These are phyloP conservation scores for Denticeps clupeoides DNA, from an alignment of 2,797 vertebrate species.

Conservation along the genomic window DNA sequence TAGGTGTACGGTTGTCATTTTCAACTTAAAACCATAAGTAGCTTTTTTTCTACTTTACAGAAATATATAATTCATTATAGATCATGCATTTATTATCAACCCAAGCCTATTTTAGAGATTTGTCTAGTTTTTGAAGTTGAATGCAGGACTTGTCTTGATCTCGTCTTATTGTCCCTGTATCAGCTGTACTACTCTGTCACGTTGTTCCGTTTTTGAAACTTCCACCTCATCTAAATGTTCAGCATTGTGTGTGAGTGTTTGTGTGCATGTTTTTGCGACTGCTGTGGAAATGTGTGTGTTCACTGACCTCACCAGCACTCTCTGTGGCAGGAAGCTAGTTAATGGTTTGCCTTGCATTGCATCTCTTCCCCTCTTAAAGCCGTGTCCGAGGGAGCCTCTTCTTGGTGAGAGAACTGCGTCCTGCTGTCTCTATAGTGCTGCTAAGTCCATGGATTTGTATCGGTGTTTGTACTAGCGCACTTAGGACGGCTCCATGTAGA, in stretches of 20 bases:
- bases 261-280: neutral
- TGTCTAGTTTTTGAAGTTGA: no score
- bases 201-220: no score
- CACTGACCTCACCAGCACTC: neutral
- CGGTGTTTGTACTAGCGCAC: constrained; percentile 28
- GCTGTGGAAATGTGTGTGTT: neutral
- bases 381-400: constrained; percentile 48
- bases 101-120: no score
- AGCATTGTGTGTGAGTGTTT: neutral
- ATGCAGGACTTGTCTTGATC: no score
- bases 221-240: no score
- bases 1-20: no score
- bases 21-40: no score
- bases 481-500: neutral
- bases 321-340: constrained; percentile 29
- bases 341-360: constrained; percentile 44
- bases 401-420: constrained; percentile 55
- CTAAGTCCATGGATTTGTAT: constrained; percentile 34
- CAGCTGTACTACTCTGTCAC: no score
- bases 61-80: no score
- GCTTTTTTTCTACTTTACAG: no score
- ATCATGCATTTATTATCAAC: no score
- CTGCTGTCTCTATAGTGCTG: constrained; percentile 37
- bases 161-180: no score
- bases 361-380: constrained; percentile 52